Conservation (phyloP, 2,888 invertebrate genomes). For the Drosophila longiperda region DNA sequence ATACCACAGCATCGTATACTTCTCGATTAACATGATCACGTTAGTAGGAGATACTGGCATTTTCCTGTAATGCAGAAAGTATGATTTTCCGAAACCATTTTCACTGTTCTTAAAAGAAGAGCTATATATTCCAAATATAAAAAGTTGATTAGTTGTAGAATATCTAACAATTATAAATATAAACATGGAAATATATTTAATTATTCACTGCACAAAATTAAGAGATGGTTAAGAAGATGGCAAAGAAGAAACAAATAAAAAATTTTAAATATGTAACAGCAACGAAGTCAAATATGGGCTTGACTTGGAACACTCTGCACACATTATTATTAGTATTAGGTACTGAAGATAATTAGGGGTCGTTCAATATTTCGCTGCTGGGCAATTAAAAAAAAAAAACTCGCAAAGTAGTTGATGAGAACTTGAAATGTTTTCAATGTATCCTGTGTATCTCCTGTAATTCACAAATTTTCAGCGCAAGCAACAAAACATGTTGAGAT, state of each 20-base stretch:
- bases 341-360: neutral
- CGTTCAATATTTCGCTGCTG: neutral
- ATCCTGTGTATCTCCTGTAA: slow-evolving; percentile 58
- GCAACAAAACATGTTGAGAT: slow-evolving; percentile 81
- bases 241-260: neutral
- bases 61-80: neutral
- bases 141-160: neutral
- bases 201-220: neutral
- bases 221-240: neutral
- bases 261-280: neutral
- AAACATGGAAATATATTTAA: neutral
- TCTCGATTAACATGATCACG: neutral
- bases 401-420: slow-evolving; percentile 14
- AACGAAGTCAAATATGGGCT: neutral
- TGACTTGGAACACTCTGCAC: neutral
- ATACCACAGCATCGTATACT: neutral
- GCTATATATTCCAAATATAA: neutral
- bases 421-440: slow-evolving; percentile 39
- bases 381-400: neutral
- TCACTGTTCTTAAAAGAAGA: neutral
- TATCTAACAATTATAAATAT: neutral
- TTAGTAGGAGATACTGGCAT: neutral
- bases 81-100: neutral
- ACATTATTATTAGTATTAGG: neutral
- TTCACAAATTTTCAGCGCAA: slow-evolving; percentile 81